phyloP scores from a whole-genome alignment of 2,113 vertebrate genomes.

The Ageneiosus marmoratus region DNA sequence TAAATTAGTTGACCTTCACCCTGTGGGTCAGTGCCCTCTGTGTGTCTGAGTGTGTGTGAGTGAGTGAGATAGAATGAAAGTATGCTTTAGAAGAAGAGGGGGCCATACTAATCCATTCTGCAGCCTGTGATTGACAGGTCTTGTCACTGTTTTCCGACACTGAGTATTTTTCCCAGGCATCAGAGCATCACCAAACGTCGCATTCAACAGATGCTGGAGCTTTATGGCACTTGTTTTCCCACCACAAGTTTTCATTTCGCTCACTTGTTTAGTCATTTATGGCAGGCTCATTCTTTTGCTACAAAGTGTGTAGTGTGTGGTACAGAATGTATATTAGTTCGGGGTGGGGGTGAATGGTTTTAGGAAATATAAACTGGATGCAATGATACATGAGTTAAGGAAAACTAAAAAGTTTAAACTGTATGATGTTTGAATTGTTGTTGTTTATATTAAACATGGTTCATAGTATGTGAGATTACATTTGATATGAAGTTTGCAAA shows the following conservation, averaged over 20 bases:
- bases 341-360: too few relatives aligned
- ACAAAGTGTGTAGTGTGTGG: neutral
- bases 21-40: constrained; percentile 68
- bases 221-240: constrained; percentile 38
- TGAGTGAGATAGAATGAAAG: constrained; percentile 24
- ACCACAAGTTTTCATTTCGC: constrained; percentile 1
- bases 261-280: neutral
- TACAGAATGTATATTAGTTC: neutral
- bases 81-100: constrained; percentile 27
- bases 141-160: constrained; percentile 67
- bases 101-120: constrained; percentile 58
- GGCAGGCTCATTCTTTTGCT: neutral
- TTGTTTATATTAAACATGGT: neutral
- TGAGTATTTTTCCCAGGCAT: constrained; percentile 72
- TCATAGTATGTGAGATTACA: neutral
- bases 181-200: constrained; percentile 35
- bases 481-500: neutral
- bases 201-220: constrained; percentile 42
- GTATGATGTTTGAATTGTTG: neutral
- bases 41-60: constrained; percentile 47
- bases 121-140: constrained; percentile 69
- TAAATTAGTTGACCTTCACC: constrained; percentile 80
- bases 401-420: neutral
- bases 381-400: neutral
- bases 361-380: neutral